Evolutionary conservation across 2,888 invertebrate species (phyloP), one percentile per base, ranked within the genome.

Genomic region (Pammene aurita): DNA sequence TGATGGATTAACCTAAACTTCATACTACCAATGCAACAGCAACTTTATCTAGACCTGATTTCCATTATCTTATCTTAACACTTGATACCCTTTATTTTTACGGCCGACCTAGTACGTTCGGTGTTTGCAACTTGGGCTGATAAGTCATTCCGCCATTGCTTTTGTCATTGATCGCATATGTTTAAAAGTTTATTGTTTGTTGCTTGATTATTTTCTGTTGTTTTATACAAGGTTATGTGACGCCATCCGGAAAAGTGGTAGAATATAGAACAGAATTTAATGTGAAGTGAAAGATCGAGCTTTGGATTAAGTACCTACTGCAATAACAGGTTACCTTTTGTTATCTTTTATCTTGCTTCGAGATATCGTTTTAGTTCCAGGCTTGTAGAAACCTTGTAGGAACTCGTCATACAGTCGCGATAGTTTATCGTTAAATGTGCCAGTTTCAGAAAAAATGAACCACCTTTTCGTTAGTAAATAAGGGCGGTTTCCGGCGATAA

Each of bases 1-100:
- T 44, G 14, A 56, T n/a, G 55, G 26, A 46, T 55, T 55, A 56
- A 48, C n/a, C 26, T 34, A 35, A 46, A 63, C 34, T 62, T 50
- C 62, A 35, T 57, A 46, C 62, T n/a, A 14, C 46, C 52, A 38
- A 54, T 50, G 52, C 46, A 64, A 64, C 16, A n/a, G 63, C 84
- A 78, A 90, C 88, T 90, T 91, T 92, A 92, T 92, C 92, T 92
- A 92, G 92, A 90, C 92, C 92, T 89, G 90, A 81, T 91, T 89
- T 88, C 74, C 81, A 86, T 86, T 92, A 92, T 92, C 92, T 92
- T 91, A 92, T 92, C 92, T 73, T 69, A 68, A 73, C 72, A 80
- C 76, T 80, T 79, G 83, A 82, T 83, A 86, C 85, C 88, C 84
- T 89, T 89, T 89, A 88, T 90, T 90, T 85, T 86, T 86, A 78